Evolutionary conservation across 2,888 invertebrate genomes (phyloP).

Genomic region (Tinea trinotella): DNA sequence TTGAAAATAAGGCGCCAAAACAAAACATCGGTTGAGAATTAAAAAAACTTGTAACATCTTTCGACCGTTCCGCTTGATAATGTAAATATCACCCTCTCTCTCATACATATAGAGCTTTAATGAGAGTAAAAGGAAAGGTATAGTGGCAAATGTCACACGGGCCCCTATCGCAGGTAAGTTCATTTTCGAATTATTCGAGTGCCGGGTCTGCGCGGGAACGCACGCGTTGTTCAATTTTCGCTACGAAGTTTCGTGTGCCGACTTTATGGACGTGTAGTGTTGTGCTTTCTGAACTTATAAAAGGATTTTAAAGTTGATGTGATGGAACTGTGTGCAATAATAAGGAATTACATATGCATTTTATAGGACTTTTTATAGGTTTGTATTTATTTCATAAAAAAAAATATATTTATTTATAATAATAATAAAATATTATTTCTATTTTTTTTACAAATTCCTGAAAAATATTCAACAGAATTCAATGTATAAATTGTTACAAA

Average conservation of each 20-base stretch:
- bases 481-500: too few species aligned
- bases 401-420: not conserved
- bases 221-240: constrained; percentile 35
- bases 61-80: constrained; percentile 55
- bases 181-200: constrained; percentile 55
- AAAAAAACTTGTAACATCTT: constrained; percentile 38
- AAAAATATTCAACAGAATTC: too few species aligned
- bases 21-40: constrained; percentile 44
- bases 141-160: constrained; percentile 48
- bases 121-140: constrained; percentile 34
- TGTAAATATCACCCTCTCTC: constrained; percentile 31
- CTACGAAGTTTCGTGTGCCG: not conserved
- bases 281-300: not conserved
- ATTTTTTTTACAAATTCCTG: too few species aligned
- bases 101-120: constrained; percentile 22
- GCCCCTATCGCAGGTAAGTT: constrained; percentile 64
- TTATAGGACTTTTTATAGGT: constrained; percentile 11
- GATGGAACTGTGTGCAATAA: constrained; percentile 14
- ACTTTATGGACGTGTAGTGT: constrained; percentile 1
- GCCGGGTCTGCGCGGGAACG: constrained; percentile 64
- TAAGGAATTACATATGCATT: not conserved
- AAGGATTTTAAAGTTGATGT: not conserved
- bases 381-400: constrained; percentile 3
- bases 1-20: constrained; percentile 54
- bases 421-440: not conserved